Percentiles rank a stretch among this genome's conserved stretches.
These are phyloP conservation scores for Xylocopa sonorina DNA, from an alignment of 1,140 invertebrate species.

Conservation along the genomic window DNA sequence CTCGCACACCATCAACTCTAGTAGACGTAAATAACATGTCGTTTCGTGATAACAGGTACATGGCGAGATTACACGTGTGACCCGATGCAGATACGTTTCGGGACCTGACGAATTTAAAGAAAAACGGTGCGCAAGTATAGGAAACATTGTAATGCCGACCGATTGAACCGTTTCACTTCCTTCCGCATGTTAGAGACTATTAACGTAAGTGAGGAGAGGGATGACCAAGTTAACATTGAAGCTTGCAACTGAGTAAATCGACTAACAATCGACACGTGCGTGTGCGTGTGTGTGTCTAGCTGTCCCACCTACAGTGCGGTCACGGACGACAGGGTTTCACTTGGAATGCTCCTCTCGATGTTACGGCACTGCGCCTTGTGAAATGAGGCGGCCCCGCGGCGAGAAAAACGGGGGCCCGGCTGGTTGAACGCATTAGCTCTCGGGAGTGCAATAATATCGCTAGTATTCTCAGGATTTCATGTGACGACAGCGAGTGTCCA, in stretches of 20 bases:
- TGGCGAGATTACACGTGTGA: not conserved
- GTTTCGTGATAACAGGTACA: too few relatives aligned
- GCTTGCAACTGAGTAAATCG: not conserved
- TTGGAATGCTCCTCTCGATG: slow-evolving; percentile 20
- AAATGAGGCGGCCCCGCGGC: slow-evolving; percentile 59
- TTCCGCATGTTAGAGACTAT: not conserved
- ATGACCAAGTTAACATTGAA: not conserved
- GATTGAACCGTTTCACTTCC: not conserved
- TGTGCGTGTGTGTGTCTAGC: slow-evolving; percentile 20
- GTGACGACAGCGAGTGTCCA: slow-evolving; percentile 5
- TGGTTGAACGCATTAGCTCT: slow-evolving; percentile 55
- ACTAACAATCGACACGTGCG: not conserved
- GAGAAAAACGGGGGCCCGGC: slow-evolving; percentile 65
- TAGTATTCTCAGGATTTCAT: slow-evolving; percentile 26
- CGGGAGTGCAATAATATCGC: slow-evolving; percentile 41
- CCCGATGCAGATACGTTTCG: not conserved
- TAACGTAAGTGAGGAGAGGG: not conserved
- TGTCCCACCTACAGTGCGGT: not conserved
- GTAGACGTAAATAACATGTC: not conserved
- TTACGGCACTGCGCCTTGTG: slow-evolving; percentile 61
- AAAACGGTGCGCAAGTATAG: not conserved
- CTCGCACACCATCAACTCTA: not conserved
- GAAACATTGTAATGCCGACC: not conserved
- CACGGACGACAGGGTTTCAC: slow-evolving; percentile 41
- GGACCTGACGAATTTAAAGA: not conserved